phyloP scores from a whole-genome alignment of 2,888 invertebrate genomes.

The Trichogramma evanescens region DNA sequence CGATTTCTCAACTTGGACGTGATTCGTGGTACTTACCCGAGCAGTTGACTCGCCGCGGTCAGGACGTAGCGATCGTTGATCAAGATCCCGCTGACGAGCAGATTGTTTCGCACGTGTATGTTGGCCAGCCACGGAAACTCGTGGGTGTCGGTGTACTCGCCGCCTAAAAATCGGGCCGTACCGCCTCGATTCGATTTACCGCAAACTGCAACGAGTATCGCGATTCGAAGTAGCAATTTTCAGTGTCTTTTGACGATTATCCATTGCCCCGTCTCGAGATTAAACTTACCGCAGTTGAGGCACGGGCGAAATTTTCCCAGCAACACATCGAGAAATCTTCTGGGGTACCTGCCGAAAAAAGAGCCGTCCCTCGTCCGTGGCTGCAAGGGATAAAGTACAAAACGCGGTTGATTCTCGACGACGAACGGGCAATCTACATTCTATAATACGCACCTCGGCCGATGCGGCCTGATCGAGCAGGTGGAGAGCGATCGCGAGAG shows the following conservation, averaged over 20 bases:
- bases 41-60: constrained; percentile 51
- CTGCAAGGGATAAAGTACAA: no score
- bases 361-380: no score
- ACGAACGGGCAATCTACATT: no score
- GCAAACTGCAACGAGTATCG: constrained; percentile 40
- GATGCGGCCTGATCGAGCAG: no score
- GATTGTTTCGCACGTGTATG: constrained; percentile 45
- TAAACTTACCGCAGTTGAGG: constrained; percentile 37
- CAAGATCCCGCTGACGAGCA: constrained; percentile 48
- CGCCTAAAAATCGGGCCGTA: constrained; percentile 45
- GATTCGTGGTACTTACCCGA: constrained; percentile 42
- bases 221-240: not conserved
- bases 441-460: no score
- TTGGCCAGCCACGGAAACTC: constrained; percentile 56
- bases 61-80: constrained; percentile 56
- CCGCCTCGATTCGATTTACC: constrained; percentile 49
- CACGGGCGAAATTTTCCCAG: constrained; percentile 37
- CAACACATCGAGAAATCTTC: constrained; percentile 37
- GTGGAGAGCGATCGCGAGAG: no score
- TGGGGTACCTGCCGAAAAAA: constrained; percentile 22
- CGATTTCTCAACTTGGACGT: no score
- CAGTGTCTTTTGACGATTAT: not conserved
- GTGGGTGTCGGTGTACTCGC: constrained; percentile 49
- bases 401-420: no score
- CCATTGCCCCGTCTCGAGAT: not conserved